Percentiles rank a stretch among this genome's conserved stretches.
Conservation (phyloP, 2,888 invertebrate genomes). For the Acanthosepion pharaonis region DNA sequence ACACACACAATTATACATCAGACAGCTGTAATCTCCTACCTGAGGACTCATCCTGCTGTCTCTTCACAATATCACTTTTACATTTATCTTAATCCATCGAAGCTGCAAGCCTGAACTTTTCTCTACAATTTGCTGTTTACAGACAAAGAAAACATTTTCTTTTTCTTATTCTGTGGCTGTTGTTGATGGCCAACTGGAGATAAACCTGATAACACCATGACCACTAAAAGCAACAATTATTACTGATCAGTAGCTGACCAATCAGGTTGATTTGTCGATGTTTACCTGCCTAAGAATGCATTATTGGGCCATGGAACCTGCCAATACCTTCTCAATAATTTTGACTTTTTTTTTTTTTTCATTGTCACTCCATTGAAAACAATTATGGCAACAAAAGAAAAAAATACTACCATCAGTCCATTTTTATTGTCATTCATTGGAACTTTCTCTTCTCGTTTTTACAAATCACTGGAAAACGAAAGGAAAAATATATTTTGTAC, state of each 20-base stretch:
- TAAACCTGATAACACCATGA: neutral
- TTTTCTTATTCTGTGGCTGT: neutral
- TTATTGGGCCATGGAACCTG: slow-evolving; percentile 20
- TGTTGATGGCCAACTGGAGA: neutral
- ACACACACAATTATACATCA: no score
- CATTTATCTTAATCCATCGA: neutral
- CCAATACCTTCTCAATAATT: neutral
- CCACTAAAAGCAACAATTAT: neutral
- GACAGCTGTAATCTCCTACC: no score
- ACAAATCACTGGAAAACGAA: neutral
- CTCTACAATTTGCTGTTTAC: neutral
- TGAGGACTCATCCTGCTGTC: no score
- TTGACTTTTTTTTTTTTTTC: neutral
- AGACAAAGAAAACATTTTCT: neutral
- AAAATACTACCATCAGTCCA: neutral
- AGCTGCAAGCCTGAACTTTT: neutral
- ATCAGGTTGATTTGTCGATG: neutral
- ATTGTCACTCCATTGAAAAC: slow-evolving; percentile 1
- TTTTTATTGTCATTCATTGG: neutral
- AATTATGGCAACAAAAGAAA: neutral
- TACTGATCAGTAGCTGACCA: neutral
- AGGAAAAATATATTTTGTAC: slow-evolving; percentile 13
- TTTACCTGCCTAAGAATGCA: slow-evolving; percentile 15
- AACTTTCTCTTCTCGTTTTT: neutral
- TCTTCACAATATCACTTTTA: no score